phyloP scores from a whole-genome alignment of 2,888 invertebrate species.

The Carpatolechia fugitivella region DNA sequence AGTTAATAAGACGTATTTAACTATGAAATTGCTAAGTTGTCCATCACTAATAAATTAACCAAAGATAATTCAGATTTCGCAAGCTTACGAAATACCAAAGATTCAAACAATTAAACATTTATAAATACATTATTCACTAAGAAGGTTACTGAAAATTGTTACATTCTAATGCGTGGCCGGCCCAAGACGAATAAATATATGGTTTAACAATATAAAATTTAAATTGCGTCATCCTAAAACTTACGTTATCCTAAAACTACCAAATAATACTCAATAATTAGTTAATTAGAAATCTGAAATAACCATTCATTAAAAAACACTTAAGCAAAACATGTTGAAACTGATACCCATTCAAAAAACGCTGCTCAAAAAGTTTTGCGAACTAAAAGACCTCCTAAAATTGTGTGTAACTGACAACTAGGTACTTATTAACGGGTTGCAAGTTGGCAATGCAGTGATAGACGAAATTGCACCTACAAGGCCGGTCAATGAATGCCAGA shows the following conservation, averaged over 20 bases:
- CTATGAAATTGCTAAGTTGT: conserved; percentile 2
- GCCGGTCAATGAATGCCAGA: neutral
- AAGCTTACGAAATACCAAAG: neutral
- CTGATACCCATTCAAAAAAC: too few relatives aligned
- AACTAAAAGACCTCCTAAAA: too few relatives aligned
- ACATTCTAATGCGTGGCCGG: too few relatives aligned
- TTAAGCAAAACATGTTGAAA: neutral
- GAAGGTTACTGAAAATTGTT: neutral
- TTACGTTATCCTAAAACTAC: too few relatives aligned
- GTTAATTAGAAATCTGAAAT: too few relatives aligned
- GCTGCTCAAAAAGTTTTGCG: too few relatives aligned
- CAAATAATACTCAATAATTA: too few relatives aligned
- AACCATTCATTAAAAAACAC: neutral
- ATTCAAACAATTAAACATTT: neutral
- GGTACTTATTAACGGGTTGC: neutral
- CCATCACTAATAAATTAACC: neutral
- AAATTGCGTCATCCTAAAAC: too few relatives aligned
- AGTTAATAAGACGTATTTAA: too few relatives aligned
- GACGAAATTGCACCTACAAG: neutral
- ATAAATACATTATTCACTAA: neutral
- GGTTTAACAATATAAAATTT: too few relatives aligned
- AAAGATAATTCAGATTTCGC: neutral
- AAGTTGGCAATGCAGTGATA: neutral
- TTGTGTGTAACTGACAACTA: too few relatives aligned
- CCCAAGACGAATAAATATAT: too few relatives aligned